A percentile compares a stretch with the other conserved stretches of the same genome.
Conservation (phyloP, 2,888 invertebrate species). For the Drosophila limbata region DNA sequence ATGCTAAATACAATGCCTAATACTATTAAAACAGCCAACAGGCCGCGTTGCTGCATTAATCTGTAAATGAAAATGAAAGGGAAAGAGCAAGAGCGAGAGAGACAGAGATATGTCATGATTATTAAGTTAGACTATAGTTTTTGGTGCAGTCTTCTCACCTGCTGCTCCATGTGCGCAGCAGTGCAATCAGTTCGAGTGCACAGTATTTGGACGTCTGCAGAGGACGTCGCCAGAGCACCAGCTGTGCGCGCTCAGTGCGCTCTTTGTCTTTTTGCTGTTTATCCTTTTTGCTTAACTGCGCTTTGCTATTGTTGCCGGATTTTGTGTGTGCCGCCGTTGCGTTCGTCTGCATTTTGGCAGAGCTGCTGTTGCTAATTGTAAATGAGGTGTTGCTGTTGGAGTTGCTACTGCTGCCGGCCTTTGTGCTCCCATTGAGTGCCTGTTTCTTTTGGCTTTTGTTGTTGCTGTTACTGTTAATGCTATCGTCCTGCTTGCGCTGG, state of each 20-base stretch:
- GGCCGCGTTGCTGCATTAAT: conserved; percentile 83
- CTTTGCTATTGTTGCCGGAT: conserved; percentile 42
- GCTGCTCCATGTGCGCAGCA: conserved; percentile 87
- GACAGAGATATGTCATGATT: neutral
- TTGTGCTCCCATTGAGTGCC: conserved; percentile 52
- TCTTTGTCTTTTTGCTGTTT: conserved; percentile 85
- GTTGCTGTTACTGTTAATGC: conserved; percentile 41
- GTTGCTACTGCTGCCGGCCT: conserved; percentile 33
- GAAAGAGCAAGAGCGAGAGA: neutral
- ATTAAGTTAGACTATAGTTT: neutral
- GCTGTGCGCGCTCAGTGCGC: conserved; percentile 87
- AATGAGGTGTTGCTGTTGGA: conserved; percentile 41
- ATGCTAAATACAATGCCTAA: conserved; percentile 83
- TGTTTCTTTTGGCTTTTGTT: conserved; percentile 65
- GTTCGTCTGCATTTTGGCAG: conserved; percentile 12
- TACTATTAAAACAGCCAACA: conserved; percentile 82
- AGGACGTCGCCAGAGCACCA: conserved; percentile 94
- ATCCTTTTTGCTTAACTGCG: conserved; percentile 71
- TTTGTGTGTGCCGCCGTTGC: conserved; percentile 42
- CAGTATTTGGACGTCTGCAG: conserved; percentile 92
- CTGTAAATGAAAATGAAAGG: conserved; percentile 50
- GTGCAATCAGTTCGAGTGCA: conserved; percentile 89
- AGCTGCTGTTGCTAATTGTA: conserved; percentile 28
- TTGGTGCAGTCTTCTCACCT: conserved; percentile 85
- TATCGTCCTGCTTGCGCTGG: conserved; percentile 60